Conservation (phyloP, 2,113 vertebrate genomes). For the Formicarius rufipectus region DNA sequence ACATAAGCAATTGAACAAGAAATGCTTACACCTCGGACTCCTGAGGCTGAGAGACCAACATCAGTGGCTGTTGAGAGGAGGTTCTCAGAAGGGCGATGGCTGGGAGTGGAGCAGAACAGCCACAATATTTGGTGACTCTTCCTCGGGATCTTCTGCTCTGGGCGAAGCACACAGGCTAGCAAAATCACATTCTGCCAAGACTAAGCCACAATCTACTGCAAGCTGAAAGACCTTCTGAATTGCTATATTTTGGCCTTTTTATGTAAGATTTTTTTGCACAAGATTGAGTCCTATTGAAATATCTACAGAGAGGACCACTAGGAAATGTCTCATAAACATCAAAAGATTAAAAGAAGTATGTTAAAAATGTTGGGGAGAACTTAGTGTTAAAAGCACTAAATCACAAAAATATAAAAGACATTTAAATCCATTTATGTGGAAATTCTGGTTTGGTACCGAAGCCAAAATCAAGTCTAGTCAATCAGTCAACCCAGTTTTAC, state of each 20-base stretch:
- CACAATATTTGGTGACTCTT: not conserved
- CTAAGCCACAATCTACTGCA: not conserved
- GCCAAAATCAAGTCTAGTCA: constrained; percentile 36
- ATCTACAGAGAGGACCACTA: not conserved
- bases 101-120: not conserved
- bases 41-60: not conserved
- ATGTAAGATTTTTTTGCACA: not conserved
- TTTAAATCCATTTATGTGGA: constrained; percentile 4
- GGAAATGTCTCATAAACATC: not conserved
- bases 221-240: not conserved
- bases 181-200: not conserved
- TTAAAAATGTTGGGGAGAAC: not conserved
- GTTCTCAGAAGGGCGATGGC: not conserved
- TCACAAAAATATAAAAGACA: not conserved
- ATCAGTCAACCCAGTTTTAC: not conserved
- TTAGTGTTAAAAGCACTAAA: not conserved
- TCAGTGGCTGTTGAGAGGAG: not conserved
- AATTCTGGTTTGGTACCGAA: constrained; percentile 7
- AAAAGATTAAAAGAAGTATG: not conserved
- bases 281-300: not conserved
- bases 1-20: not conserved
- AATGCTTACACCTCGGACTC: not conserved
- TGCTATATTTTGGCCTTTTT: not conserved
- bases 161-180: no score
- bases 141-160: not conserved